phyloP scores from a whole-genome alignment of 1,140 invertebrate species.

The Ceratoteleas bidentatus region DNA sequence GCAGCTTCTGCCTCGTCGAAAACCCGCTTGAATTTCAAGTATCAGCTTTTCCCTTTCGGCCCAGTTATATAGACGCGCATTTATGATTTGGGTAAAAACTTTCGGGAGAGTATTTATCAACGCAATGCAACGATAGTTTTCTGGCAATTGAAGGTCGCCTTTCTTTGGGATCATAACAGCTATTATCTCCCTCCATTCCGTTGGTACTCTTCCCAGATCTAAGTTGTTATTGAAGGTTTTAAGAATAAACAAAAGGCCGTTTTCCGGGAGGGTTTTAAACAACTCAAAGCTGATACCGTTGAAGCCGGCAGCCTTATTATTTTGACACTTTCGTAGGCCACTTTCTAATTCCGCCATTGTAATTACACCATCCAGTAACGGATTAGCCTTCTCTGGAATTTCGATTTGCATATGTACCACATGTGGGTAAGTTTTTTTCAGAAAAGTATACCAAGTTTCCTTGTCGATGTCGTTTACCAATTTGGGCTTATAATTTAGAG shows the following conservation, averaged over 20 bases:
- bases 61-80: not conserved
- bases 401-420: too few relatives aligned
- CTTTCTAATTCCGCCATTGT: not conserved
- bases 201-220: not conserved
- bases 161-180: slow-evolving; percentile 10
- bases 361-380: slow-evolving; percentile 5
- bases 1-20: slow-evolving; percentile 1
- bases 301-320: not conserved
- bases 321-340: slow-evolving; percentile 5
- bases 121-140: slow-evolving; percentile 12
- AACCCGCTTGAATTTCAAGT: slow-evolving; percentile 5
- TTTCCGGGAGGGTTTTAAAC: slow-evolving; percentile 5
- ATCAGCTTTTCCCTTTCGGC: not conserved
- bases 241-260: not conserved
- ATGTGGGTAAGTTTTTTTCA: not conserved
- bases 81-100: slow-evolving; percentile 14
- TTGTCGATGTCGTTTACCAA: too few relatives aligned
- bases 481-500: too few relatives aligned
- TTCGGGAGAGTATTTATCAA: slow-evolving; percentile 1
- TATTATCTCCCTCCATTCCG: slow-evolving; percentile 1
- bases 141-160: not conserved
- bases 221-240: slow-evolving; percentile 7
- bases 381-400: not conserved
- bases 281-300: slow-evolving; percentile 15
- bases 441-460: too few relatives aligned